Evolutionary conservation across 1,140 invertebrate species (phyloP).

Genomic region (Anastrepha obliqua): DNA sequence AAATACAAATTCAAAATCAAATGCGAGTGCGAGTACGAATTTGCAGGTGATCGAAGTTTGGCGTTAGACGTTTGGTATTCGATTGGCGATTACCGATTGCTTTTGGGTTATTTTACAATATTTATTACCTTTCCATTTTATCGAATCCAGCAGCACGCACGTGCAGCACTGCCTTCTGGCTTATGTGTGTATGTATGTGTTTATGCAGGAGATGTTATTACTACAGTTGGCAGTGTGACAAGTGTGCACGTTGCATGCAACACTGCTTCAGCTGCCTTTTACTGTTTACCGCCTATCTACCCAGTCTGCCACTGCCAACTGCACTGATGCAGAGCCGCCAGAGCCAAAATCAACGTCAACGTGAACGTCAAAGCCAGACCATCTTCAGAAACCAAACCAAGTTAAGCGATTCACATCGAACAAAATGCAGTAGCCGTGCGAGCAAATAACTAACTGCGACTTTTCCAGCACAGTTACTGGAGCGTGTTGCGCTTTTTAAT

Average conservation of each 20-base stretch:
- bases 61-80: background rate
- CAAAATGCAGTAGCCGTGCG: no score
- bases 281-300: background rate
- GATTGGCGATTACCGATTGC: background rate
- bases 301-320: conserved; percentile 15
- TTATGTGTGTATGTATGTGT: background rate
- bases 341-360: conserved; percentile 6
- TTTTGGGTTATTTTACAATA: background rate
- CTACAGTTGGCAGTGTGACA: conserved; percentile 24
- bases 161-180: background rate
- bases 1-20: background rate
- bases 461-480: conserved; percentile 49
- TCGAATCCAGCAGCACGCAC: conserved; percentile 19
- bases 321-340: background rate
- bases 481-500: conserved; percentile 45
- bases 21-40: background rate
- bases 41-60: conserved; percentile 1
- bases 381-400: background rate
- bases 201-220: background rate
- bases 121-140: conserved; percentile 50
- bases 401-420: background rate
- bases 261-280: background rate
- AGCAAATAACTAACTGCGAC: conserved; percentile 40
- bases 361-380: conserved; percentile 16
- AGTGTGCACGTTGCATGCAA: conserved; percentile 48